A percentile compares a stretch with the other conserved stretches of the same genome.
Evolutionary conservation across 2,888 invertebrate genomes (phyloP).

Genomic region (Nomada lathburiana): DNA sequence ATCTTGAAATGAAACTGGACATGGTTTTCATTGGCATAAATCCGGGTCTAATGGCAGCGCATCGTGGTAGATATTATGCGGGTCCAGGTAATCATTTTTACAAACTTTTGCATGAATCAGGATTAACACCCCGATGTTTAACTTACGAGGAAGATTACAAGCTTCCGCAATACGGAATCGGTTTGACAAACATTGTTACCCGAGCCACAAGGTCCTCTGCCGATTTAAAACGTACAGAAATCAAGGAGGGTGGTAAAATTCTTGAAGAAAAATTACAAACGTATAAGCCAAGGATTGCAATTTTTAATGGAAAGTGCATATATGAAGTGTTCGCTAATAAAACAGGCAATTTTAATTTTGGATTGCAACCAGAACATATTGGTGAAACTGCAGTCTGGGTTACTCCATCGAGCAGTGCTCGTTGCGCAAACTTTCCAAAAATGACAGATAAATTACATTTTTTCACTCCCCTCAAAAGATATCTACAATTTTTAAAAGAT

Average conservation of each 20-base stretch:
- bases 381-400: slow-evolving; percentile 81
- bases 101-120: slow-evolving; percentile 80
- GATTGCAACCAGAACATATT: slow-evolving; percentile 77
- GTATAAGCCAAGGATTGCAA: slow-evolving; percentile 80
- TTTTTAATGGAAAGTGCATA: slow-evolving; percentile 83
- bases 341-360: slow-evolving; percentile 77
- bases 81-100: slow-evolving; percentile 83
- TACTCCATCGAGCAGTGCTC: slow-evolving; percentile 82
- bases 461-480: slow-evolving; percentile 79
- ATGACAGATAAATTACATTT: slow-evolving; percentile 82
- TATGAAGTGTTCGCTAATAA: slow-evolving; percentile 80
- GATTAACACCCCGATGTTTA: slow-evolving; percentile 74
- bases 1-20: slow-evolving; percentile 76
- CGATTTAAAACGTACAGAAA: slow-evolving; percentile 78
- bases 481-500: slow-evolving; percentile 77
- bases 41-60: slow-evolving; percentile 81
- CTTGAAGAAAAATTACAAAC: slow-evolving; percentile 76
- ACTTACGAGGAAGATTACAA: slow-evolving; percentile 79
- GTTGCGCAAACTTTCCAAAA: slow-evolving; percentile 82
- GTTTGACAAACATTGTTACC: slow-evolving; percentile 81
- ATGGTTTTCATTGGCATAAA: slow-evolving; percentile 82
- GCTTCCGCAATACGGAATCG: slow-evolving; percentile 78
- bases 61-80: slow-evolving; percentile 82
- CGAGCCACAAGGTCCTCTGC: slow-evolving; percentile 81
- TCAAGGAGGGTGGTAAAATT: slow-evolving; percentile 77